phyloP scores from a whole-genome alignment of 1,140 invertebrate species.

The Lordiphosa collinella region DNA sequence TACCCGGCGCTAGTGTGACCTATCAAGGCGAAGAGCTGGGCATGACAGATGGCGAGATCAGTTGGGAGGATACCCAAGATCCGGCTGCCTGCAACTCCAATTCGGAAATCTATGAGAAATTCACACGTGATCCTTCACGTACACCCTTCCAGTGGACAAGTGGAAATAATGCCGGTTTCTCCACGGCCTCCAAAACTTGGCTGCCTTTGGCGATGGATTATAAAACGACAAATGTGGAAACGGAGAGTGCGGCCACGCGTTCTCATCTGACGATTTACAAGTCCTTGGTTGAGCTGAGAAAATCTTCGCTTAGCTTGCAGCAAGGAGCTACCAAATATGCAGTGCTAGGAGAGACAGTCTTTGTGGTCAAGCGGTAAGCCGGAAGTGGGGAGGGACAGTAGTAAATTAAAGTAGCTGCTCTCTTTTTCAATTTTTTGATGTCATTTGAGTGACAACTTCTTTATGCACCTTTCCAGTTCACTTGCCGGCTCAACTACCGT shows the following conservation, averaged over 20 bases:
- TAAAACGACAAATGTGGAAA: slow-evolving; percentile 80
- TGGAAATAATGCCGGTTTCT: slow-evolving; percentile 81
- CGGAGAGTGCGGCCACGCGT: slow-evolving; percentile 27
- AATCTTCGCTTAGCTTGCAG: slow-evolving; percentile 53
- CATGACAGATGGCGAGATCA: slow-evolving; percentile 85
- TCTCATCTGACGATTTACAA: slow-evolving; percentile 75
- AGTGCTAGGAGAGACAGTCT: slow-evolving; percentile 67
- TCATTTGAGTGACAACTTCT: too few relatives aligned
- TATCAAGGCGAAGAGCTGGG: slow-evolving; percentile 84
- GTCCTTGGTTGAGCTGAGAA: slow-evolving; percentile 41
- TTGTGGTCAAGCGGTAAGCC: slow-evolving; percentile 74
- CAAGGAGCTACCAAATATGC: slow-evolving; percentile 72
- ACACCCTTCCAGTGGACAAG: slow-evolving; percentile 89
- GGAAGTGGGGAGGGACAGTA: background rate
- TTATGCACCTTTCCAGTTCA: background rate
- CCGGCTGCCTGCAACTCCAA: slow-evolving; percentile 82
- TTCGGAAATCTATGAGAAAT: slow-evolving; percentile 73
- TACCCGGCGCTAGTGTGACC: slow-evolving; percentile 88
- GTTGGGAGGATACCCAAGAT: slow-evolving; percentile 80
- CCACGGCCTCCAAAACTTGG: slow-evolving; percentile 82
- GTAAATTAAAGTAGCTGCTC: too few relatives aligned
- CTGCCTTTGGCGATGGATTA: slow-evolving; percentile 84
- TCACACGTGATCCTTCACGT: slow-evolving; percentile 84
- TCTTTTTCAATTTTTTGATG: too few relatives aligned
- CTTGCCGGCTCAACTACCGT: slow-evolving; percentile 23